Evolutionary conservation across 53 echinoderm and acorn worm species (phyloP), one percentile per base, ranked within the genome.

Genomic region (Luidia sarsii): DNA sequence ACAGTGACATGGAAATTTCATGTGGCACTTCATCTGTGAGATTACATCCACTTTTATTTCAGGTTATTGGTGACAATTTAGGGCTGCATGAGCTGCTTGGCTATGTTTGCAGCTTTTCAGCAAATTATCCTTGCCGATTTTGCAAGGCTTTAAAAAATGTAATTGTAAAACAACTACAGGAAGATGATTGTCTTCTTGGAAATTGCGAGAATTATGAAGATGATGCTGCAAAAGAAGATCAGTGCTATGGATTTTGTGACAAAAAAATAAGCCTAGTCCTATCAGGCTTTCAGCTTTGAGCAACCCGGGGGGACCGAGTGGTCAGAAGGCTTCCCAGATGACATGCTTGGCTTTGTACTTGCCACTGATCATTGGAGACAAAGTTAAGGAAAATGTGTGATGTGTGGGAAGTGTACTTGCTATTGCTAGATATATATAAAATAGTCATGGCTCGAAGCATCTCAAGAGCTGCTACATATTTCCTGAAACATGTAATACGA

Each of bases 321-420:
- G 87, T 34, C 87, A 82, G 33, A 87, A 36, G 24, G 81, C 87
- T 32, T 34, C 87, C 22, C 87, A 87, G 55, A 87, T 82, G 81
- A 45, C 50, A 23, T 87, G 87, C 27, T 39, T 87, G 33, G 37
- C 65, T 18, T 22, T 52, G 14, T 64, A 87, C 34, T 45, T 87
- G 10, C 87, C 87, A 14, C 50, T 88, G 1, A 88, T 88, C 3
- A 82, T 88, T 65, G 88, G 88, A 30, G 88, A 82, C 33, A 15
- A 30, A 9, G 74, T 82, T 29, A 57, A 72, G 39, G 75, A 37
- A 9, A 16, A 69, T 50, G 33, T 45, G 23, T 28, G 75, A 83
- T 52, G 70, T 33, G 13, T 67, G 80, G 87, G 71, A 77, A 52
- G 22, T 77, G 51, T 69, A 72, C 19, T 45, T 73, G 52, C 18